Conservation (phyloP, 2,797 vertebrate genomes). For the Oryzias sinensis region DNA sequence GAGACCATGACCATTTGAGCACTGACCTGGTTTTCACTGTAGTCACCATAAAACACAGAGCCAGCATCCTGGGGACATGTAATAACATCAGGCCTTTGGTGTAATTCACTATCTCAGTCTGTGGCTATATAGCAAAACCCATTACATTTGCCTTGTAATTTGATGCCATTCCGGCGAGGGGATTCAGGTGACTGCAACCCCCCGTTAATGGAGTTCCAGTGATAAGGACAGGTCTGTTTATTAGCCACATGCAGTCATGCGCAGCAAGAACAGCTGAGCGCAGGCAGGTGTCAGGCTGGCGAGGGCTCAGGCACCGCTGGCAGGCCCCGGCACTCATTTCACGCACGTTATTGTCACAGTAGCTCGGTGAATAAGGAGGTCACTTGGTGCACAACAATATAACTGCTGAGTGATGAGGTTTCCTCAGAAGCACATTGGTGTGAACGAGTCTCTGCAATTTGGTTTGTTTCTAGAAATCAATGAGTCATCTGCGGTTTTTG, state of each 20-base stretch:
- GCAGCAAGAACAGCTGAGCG: conserved; percentile 75
- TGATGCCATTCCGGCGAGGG: conserved; percentile 50
- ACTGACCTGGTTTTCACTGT: conserved; percentile 76
- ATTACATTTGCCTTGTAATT: conserved; percentile 78
- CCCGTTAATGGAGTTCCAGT: conserved; percentile 73
- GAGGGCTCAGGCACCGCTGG: conserved; percentile 70
- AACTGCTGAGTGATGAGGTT: conserved; percentile 75
- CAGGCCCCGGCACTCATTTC: conserved; percentile 71
- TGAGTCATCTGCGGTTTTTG: conserved; percentile 68
- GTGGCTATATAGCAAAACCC: conserved; percentile 70
- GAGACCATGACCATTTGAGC: conserved; percentile 70
- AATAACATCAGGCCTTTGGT: conserved; percentile 72
- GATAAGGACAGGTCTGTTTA: conserved; percentile 78
- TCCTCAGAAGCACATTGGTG: conserved; percentile 51
- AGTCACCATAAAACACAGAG: conserved; percentile 76
- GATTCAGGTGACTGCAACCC: conserved; percentile 70
- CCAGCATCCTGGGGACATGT: conserved; percentile 66
- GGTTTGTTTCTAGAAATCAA: conserved; percentile 72
- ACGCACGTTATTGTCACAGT: conserved; percentile 73
- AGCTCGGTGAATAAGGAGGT: conserved; percentile 62
- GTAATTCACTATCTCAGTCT: conserved; percentile 72
- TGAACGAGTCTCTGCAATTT: conserved; percentile 59
- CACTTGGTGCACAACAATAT: conserved; percentile 57
- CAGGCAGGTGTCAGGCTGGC: conserved; percentile 70
- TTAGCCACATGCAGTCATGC: conserved; percentile 73